These are phyloP conservation scores for Cecropterus lyciades DNA, from an alignment of 1,140 invertebrate genomes.

Conservation along the genomic window DNA sequence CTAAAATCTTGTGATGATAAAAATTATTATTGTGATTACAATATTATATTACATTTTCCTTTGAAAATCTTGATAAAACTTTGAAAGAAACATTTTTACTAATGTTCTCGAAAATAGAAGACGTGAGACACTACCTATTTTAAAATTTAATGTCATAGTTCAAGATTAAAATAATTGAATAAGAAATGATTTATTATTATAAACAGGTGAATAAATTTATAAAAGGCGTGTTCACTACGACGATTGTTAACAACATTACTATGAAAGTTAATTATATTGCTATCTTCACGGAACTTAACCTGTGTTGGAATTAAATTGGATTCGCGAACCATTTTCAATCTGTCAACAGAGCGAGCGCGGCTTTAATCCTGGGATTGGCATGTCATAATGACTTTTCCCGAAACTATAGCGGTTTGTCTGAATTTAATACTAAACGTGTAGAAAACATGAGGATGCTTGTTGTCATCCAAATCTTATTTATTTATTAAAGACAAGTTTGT, in stretches of 20 bases:
- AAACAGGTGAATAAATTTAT: no score
- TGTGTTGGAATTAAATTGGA: constrained; percentile 30
- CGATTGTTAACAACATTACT: background rate
- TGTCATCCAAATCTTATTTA: background rate
- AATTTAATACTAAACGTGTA: background rate
- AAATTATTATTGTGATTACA: background rate
- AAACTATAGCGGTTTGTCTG: constrained; percentile 15
- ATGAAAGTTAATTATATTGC: background rate
- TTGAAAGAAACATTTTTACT: no score
- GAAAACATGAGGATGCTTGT: background rate
- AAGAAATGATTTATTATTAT: no score
- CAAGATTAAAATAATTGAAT: no score
- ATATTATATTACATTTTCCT: background rate
- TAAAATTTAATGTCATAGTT: no score
- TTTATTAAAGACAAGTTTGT: no score
- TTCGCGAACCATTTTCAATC: constrained; percentile 24
- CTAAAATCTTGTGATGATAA: background rate
- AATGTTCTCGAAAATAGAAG: no score
- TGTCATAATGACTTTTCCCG: constrained; percentile 26
- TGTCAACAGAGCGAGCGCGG: constrained; percentile 18
- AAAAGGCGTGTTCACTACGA: background rate
- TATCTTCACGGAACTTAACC: constrained; percentile 27
- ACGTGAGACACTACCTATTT: no score
- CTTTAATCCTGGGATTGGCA: constrained; percentile 26
- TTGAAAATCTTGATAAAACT: background rate